These are phyloP conservation scores for Acleris emargana DNA, from an alignment of 2,888 invertebrate species.

Conservation along the genomic window DNA sequence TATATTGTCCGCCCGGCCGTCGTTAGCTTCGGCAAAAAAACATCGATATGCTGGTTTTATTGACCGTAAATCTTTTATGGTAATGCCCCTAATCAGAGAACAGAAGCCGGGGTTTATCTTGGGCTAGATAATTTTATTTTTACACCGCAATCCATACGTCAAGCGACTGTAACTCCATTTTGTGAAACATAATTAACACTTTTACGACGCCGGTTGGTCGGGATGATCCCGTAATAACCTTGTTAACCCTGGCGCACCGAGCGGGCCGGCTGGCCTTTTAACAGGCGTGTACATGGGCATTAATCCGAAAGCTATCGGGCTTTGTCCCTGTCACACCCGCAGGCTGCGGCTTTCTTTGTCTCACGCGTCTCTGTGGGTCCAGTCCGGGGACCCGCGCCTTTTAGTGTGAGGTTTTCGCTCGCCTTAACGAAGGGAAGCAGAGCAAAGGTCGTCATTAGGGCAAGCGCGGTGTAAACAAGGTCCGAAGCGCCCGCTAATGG, in stretches of 20 bases:
- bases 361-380: conserved; percentile 73
- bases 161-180: conserved; percentile 67
- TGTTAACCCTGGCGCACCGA: conserved; percentile 81
- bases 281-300: conserved; percentile 80
- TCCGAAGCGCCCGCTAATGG: conserved; percentile 83
- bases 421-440: conserved; percentile 84
- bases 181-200: conserved; percentile 81
- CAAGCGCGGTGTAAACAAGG: conserved; percentile 84
- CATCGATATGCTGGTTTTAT: conserved; percentile 38
- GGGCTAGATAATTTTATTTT: conserved; percentile 41
- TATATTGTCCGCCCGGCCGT: conserved; percentile 52
- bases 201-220: conserved; percentile 79
- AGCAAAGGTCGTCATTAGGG: conserved; percentile 85
- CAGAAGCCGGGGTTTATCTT: conserved; percentile 30
- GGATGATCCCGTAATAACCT: conserved; percentile 83
- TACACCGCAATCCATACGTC: conserved; percentile 52
- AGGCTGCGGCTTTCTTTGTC: conserved; percentile 61
- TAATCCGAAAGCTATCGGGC: conserved; percentile 81
- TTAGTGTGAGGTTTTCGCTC: conserved; percentile 83
- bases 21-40: conserved; percentile 48
- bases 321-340: conserved; percentile 72
- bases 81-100: conserved; percentile 34
- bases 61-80: conserved; percentile 38
- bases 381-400: conserved; percentile 77
- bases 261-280: conserved; percentile 81